A percentile compares a stretch with the other conserved stretches of the same genome.
Conservation (phyloP, 2,797 vertebrate species). For the Chiroxiphia lanceolata region DNA sequence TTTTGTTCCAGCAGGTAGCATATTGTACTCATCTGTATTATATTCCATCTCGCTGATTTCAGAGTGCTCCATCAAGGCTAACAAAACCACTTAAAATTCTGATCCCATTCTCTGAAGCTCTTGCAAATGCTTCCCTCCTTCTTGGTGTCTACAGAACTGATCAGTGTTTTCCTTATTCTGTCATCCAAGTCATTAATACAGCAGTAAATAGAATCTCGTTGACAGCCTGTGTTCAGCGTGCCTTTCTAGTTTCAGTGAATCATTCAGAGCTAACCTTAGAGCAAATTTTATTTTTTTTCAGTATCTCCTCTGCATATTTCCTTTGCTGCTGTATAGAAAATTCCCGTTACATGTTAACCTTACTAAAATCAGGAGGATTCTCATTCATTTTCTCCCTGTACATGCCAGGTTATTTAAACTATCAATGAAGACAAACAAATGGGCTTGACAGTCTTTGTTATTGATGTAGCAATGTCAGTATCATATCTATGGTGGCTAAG, state of each 20-base stretch:
- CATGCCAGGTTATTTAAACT: neutral
- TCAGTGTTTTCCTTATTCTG: neutral
- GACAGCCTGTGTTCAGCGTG: neutral
- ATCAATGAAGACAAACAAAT: neutral
- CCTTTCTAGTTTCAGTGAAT: neutral
- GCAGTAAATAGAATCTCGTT: neutral
- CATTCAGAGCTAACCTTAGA: neutral
- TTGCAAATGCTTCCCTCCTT: neutral
- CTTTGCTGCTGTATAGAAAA: neutral
- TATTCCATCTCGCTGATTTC: neutral
- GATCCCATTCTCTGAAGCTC: neutral
- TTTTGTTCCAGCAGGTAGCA: neutral
- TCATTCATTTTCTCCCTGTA: neutral
- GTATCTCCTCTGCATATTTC: neutral
- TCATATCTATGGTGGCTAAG: neutral
- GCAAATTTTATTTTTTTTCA: neutral
- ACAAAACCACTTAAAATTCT: neutral
- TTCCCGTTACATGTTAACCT: neutral
- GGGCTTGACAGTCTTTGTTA: neutral
- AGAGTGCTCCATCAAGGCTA: neutral
- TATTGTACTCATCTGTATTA: neutral
- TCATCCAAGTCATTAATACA: neutral
- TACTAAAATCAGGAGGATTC: neutral
- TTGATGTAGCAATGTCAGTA: neutral
- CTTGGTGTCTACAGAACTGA: neutral